Conservation (phyloP, 2,113 vertebrate species). For the Aythya baeri region DNA sequence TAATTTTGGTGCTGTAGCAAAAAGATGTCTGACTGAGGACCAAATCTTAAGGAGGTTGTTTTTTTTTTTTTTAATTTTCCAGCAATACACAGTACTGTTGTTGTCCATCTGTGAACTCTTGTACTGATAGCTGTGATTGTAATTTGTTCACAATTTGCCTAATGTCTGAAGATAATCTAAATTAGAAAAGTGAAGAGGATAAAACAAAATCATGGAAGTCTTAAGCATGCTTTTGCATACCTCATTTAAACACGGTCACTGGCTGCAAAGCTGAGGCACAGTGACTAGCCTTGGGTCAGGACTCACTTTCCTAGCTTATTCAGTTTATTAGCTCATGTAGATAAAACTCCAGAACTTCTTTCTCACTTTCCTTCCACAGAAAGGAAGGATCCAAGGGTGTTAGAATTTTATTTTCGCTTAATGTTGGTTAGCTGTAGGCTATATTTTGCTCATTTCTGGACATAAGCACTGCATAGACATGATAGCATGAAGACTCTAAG, state of each 20-base stretch:
- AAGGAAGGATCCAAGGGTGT: background rate
- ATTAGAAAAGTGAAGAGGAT: background rate
- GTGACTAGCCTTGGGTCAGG: background rate
- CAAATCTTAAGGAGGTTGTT: background rate
- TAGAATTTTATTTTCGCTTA: background rate
- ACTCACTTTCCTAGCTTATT: background rate
- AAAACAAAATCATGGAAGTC: background rate
- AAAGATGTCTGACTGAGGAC: background rate
- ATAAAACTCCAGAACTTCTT: background rate
- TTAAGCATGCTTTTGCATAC: background rate
- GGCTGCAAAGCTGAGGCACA: background rate
- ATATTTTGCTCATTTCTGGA: background rate
- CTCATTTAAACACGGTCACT: background rate
- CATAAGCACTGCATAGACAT: background rate
- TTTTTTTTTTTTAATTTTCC: background rate
- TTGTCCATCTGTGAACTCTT: background rate
- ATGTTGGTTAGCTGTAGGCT: background rate
- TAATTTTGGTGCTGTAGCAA: background rate
- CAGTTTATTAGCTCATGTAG: background rate
- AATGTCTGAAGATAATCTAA: background rate
- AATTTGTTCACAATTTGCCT: background rate
- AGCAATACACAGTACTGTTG: background rate
- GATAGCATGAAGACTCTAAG: background rate
- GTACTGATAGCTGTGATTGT: background rate
- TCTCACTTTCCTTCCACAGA: background rate